These are phyloP conservation scores for Ischnus inquisitorius DNA, from an alignment of 2,888 invertebrate species.

Conservation along the genomic window DNA sequence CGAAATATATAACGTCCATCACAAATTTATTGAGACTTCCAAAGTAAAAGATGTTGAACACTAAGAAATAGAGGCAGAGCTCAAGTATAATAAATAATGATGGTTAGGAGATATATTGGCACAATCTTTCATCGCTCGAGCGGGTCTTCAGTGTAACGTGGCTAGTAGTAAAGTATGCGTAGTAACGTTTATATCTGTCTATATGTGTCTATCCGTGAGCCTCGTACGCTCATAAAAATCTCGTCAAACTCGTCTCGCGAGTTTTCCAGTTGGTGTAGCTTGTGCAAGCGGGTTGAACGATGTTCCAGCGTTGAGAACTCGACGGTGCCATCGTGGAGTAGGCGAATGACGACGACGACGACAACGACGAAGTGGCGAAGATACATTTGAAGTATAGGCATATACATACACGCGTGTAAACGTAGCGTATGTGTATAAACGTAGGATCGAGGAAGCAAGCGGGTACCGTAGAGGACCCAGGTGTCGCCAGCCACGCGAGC, in stretches of 20 bases:
- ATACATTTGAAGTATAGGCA: constrained; percentile 28
- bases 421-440: background rate
- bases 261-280: constrained; percentile 64
- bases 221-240: constrained; percentile 63
- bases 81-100: constrained; percentile 62
- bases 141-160: background rate
- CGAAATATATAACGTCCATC: constrained; percentile 41
- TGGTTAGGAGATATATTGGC: constrained; percentile 60
- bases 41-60: constrained; percentile 50
- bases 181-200: constrained; percentile 12
- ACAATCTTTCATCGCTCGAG: constrained; percentile 60
- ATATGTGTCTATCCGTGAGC: constrained; percentile 11
- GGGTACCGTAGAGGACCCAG: constrained; percentile 45
- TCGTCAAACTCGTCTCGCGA: constrained; percentile 67
- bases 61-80: constrained; percentile 36
- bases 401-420: constrained; percentile 4
- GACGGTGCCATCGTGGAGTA: constrained; percentile 33
- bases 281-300: constrained; percentile 56
- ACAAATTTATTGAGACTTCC: constrained; percentile 30
- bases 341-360: constrained; percentile 41
- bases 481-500: constrained; percentile 37
- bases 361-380: constrained; percentile 43
- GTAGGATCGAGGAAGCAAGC: constrained; percentile 33
- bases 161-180: background rate
- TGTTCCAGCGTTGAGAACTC: constrained; percentile 61